phyloP scores from a whole-genome alignment of 2,113 vertebrate species.

The Platysternon megacephalum region DNA sequence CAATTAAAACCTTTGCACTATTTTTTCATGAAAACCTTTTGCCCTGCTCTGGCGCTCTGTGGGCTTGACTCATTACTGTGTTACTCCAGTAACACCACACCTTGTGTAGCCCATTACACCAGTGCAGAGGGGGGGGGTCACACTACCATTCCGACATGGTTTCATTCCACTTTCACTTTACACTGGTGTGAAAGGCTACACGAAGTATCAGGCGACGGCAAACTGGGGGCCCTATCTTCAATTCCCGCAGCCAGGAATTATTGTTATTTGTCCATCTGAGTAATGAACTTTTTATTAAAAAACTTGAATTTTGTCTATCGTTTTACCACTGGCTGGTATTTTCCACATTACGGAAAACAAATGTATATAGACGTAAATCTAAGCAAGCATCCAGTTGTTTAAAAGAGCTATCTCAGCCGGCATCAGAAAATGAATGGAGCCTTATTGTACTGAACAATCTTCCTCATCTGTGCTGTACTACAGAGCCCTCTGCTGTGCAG shows the following conservation, averaged over 20 bases:
- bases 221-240: background rate
- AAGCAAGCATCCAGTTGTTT: background rate
- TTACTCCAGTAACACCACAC: accelerated
- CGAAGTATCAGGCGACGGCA: background rate
- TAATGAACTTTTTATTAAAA: background rate
- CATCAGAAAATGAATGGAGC: background rate
- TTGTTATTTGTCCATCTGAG: background rate
- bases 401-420: background rate
- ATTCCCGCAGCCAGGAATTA: background rate
- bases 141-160: background rate
- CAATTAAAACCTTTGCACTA: background rate
- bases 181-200: background rate
- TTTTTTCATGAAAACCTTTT: background rate
- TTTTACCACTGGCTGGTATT: background rate
- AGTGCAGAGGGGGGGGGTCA: background rate
- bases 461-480: conserved; percentile 30
- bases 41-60: background rate
- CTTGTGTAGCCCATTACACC: background rate
- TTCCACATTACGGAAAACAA: background rate
- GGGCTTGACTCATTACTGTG: background rate
- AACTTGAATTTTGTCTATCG: conserved; percentile 13
- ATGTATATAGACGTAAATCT: background rate
- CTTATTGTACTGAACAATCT: background rate
- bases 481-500: conserved; percentile 69
- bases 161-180: background rate